A percentile compares a stretch with the other conserved stretches of the same genome.
These are phyloP conservation scores for Podilymbus podiceps DNA, from an alignment of 2,113 vertebrate species.

Conservation along the genomic window DNA sequence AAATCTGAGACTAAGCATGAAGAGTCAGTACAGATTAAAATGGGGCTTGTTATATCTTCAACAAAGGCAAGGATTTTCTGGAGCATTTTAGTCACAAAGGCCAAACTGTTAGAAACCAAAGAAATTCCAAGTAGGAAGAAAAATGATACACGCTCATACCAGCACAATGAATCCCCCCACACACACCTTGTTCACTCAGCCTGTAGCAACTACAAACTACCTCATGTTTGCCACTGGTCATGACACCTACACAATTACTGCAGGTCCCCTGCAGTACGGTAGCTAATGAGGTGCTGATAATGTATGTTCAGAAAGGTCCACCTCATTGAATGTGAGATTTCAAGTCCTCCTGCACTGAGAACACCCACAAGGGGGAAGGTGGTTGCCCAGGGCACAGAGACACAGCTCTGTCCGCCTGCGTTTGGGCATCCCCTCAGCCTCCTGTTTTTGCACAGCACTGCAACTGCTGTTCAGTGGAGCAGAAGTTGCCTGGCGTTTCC, in stretches of 20 bases:
- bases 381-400: not conserved
- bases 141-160: not conserved
- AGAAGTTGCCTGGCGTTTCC: not conserved
- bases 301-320: not conserved
- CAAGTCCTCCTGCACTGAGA: not conserved
- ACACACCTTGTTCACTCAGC: not conserved
- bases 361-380: not conserved
- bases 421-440: not conserved
- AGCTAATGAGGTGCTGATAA: not conserved
- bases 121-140: not conserved
- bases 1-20: not conserved
- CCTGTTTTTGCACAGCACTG: fast-evolving
- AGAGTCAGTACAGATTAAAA: not conserved
- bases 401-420: not conserved
- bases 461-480: not conserved
- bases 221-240: not conserved
- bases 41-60: not conserved
- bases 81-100: not conserved
- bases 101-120: not conserved
- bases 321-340: not conserved
- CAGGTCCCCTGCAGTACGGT: not conserved
- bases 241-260: not conserved
- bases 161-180: not conserved
- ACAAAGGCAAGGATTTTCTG: not conserved
- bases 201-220: not conserved